Base-by-base conservation (phyloP, 92 coral and sea anemone species). In the Umimayanthus kanabou region DNA sequence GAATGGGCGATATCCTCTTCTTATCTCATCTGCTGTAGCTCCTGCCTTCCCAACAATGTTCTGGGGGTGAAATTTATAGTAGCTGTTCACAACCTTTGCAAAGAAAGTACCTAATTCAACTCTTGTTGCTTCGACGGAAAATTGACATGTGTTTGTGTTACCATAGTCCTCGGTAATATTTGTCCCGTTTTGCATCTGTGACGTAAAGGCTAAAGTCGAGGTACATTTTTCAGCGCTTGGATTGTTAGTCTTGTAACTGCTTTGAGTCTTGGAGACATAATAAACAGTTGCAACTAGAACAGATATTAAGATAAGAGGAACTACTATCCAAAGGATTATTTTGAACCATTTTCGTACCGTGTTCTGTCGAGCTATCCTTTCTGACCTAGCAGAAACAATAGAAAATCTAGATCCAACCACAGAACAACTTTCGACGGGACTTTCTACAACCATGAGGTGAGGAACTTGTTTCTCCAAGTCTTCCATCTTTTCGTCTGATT, bases 61-160 rank as follows among this genome's bases (percentile, higher is more conserved):
- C 72, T 91, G 90, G 26, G 90, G 93, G 65, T 88, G 25, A 58
- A 91, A 45, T 3, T 79, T 88, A 71, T 39, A 75, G 77, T 88
- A 89, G 66, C 87, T 84, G 9, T 79, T 73, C 22, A 67, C 85
- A 37, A 96, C 92, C 79, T 91, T 94, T 76, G 42, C 30, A 1
- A 95, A 84, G 57, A 93, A 95, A 5, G 72, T 72, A 53, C 82
- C 89, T 73, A 93, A 76, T 9, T 91, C 90, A 15, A 80, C 45
- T 30, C 89, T 92, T 65, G 73, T 84, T 25, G 95, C 94, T 39
- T 93, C 95, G 40, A 87, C 53, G 25, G 98, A 94, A 82, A 83
- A 85, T 26, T 39, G 10, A 76, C 91, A 88, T 11, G 33, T 76
- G 50, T 30, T 90, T 76, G 74, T 47, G 66, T 75, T 55, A 66